Evolutionary conservation across 2,113 vertebrate species (phyloP).

Genomic region (Chelonoidis abingdonii): DNA sequence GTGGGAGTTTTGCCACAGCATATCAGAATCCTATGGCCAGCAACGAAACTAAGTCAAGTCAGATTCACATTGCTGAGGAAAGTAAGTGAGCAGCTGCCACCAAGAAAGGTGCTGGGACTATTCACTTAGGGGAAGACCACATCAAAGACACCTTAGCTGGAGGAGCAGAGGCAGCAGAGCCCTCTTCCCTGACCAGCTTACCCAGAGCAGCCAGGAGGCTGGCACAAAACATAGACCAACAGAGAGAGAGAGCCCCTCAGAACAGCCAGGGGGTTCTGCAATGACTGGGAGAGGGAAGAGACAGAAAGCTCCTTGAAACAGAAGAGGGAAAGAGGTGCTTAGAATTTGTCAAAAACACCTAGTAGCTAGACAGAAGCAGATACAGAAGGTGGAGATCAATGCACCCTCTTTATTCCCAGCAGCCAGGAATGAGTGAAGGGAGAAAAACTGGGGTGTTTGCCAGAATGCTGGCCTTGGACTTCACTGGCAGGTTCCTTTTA

Average conservation of each 20-base stretch:
- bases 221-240: background rate
- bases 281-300: background rate
- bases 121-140: too few relatives aligned
- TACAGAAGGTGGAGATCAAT: background rate
- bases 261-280: background rate
- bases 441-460: background rate
- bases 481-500: background rate
- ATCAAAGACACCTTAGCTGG: background rate
- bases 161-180: background rate
- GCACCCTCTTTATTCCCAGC: background rate
- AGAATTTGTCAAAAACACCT: background rate
- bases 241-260: background rate
- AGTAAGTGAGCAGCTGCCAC: background rate
- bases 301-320: background rate
- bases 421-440: background rate
- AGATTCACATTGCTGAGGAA: background rate
- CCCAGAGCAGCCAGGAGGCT: background rate
- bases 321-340: background rate
- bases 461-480: background rate
- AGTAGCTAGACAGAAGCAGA: rapidly evolving
- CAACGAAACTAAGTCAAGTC: background rate
- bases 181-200: background rate
- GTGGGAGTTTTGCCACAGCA: too few relatives aligned
- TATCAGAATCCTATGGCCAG: too few relatives aligned
- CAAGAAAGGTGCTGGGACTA: too few relatives aligned